Conservation (phyloP, 2,888 invertebrate species). For the Apamea sordens region DNA sequence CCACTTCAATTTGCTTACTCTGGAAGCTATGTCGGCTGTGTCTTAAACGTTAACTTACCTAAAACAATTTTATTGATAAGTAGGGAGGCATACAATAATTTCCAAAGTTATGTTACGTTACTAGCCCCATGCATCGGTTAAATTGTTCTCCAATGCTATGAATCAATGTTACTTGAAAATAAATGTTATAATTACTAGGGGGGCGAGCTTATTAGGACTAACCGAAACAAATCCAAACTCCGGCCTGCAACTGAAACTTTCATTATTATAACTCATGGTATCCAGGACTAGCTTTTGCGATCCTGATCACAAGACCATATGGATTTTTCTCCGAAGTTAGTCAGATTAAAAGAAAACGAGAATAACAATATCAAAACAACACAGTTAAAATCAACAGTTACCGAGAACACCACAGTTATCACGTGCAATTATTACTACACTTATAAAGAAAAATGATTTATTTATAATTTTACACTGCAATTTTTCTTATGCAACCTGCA, state of each 20-base stretch:
- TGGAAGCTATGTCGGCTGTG: neutral
- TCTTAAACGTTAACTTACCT: neutral
- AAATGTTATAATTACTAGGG: neutral
- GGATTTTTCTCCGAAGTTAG: neutral
- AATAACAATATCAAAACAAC: neutral
- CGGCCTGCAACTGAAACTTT: neutral
- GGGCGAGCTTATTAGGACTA: neutral
- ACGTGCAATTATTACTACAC: constrained; percentile 45
- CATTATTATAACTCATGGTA: neutral
- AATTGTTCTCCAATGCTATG: too few species aligned
- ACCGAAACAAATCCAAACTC: too few species aligned
- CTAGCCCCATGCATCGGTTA: too few species aligned
- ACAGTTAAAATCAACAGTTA: constrained; percentile 14
- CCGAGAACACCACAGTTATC: constrained; percentile 16
- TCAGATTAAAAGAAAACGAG: neutral
- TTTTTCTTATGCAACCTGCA: constrained; percentile 55
- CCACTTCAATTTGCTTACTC: neutral
- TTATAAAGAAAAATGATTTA: constrained; percentile 47
- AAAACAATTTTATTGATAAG: too few species aligned
- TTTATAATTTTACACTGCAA: constrained; percentile 46
- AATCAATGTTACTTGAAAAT: too few species aligned
- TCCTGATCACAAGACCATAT: neutral
- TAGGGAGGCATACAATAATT: too few species aligned
- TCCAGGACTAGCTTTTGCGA: neutral
- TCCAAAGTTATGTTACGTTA: too few species aligned